Evolutionary conservation across 2,113 vertebrate genomes (phyloP).

Genomic region (Chrysochloris asiatica): DNA sequence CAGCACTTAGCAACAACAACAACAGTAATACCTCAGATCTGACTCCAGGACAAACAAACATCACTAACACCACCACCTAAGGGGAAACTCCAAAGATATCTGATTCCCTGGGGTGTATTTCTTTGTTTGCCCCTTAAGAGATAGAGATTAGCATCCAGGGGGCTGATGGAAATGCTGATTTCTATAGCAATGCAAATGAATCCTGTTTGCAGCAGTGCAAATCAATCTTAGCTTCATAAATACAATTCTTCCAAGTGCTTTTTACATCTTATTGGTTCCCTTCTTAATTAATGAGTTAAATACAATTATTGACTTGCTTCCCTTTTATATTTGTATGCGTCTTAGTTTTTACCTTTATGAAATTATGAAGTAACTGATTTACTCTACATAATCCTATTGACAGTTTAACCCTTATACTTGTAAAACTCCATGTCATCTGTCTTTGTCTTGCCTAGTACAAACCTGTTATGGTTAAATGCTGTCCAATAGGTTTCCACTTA

Average conservation of each 20-base stretch:
- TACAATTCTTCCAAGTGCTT: neutral
- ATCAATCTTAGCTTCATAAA: neutral
- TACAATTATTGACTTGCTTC: neutral
- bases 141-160: neutral
- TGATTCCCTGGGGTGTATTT: neutral
- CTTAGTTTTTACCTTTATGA: neutral
- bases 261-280: neutral
- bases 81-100: neutral
- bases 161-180: neutral
- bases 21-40: too few relatives aligned
- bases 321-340: constrained; percentile 21
- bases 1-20: too few relatives aligned
- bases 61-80: too few relatives aligned
- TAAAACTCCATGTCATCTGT: too few relatives aligned
- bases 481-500: too few relatives aligned
- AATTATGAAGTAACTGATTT: neutral
- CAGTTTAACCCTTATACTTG: too few relatives aligned
- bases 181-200: neutral
- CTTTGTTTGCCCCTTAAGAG: neutral
- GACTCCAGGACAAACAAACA: too few relatives aligned
- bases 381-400: neutral
- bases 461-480: too few relatives aligned
- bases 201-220: neutral
- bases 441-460: too few relatives aligned
- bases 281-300: neutral